A percentile compares a stretch with the other conserved stretches of the same genome.
Conservation (phyloP, 2,113 vertebrate genomes). For the Odocoileus virginianus region DNA sequence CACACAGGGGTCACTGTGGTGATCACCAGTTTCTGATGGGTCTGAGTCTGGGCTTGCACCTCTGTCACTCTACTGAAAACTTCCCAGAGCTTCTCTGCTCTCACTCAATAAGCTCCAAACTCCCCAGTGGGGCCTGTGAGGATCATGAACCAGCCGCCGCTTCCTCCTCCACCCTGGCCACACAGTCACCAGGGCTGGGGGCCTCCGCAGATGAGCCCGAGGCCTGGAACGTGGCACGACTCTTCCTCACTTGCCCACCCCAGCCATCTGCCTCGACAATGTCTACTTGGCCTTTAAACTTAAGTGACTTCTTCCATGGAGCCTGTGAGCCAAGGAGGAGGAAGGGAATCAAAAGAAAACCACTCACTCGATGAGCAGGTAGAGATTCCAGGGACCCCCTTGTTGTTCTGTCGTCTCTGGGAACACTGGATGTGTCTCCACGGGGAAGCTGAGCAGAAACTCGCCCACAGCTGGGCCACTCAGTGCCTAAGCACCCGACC, state of each 20-base stretch:
- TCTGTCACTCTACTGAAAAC: neutral
- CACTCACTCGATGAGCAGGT: neutral
- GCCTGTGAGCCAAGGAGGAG: neutral
- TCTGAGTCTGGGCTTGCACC: neutral
- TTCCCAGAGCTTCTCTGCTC: neutral
- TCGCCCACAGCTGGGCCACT: neutral
- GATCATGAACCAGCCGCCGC: rapidly evolving
- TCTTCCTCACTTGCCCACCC: neutral
- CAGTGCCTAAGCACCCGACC: neutral
- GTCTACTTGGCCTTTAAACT: neutral
- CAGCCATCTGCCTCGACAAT: neutral
- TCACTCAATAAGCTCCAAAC: neutral
- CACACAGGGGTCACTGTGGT: neutral
- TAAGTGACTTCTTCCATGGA: neutral
- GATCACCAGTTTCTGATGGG: neutral
- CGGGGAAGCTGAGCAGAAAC: rapidly evolving
- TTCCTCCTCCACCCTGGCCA: neutral
- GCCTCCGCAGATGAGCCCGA: too few relatives aligned
- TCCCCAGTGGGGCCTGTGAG: neutral
- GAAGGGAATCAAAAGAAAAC: neutral
- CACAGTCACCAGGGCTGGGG: rapidly evolving
- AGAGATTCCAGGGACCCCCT: neutral
- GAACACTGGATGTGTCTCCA: neutral
- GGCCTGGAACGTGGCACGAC: rapidly evolving
- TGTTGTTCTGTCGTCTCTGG: rapidly evolving